Evolutionary conservation across 2,797 vertebrate species (phyloP), one percentile per base, ranked within the genome.

Genomic region (Petrocephalus schoutedeni): DNA sequence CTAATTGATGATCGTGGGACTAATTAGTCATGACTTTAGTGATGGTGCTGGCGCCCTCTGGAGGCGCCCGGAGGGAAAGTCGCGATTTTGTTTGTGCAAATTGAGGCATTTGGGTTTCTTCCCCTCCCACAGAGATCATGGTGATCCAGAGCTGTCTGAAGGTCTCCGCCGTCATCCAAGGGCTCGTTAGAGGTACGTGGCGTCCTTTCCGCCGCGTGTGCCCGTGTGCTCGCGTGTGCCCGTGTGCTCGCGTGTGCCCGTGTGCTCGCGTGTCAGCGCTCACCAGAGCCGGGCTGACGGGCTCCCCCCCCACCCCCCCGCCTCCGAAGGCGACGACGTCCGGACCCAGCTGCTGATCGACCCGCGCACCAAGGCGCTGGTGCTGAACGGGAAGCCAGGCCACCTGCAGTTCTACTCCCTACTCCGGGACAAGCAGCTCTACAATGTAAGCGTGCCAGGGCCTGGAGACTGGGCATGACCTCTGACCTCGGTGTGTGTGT

Each of bases 401-500:
- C 98, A 99, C 90, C 92, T 99, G 90, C 98, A 99, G 92, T 99
- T 99, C 92, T 99, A 98, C 89, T 98, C 96, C 16, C 95, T 99
- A 32, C 96, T 97, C 74, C 96, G 92, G 91, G 98, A 99, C 93
- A 97, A 97, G 9, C 98, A 98, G 64, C 92, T 99, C 21, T 99
- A 97, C 92, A 98, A 97, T 77, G 98, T 99, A 95, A 97, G 97
- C 90, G 12, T 9, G 51, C 10, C n/a, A 5, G 2, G 8, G 45
- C 2, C 74, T 2, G 8, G 5, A 0, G 5, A 21, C 14, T 80
- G 74, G 74, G 9, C 9, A 19, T 83, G 41, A 83, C 58, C 9
- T 61, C 21, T 19, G 14, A 41, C n/a, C 0, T 19, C 36, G 5
- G 21, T 5, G 19, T 49, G 45, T 21, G 2, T 23, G 41, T 28